Conservation (phyloP, 2,113 vertebrate genomes). For the Tenebrosternarchus preto region DNA sequence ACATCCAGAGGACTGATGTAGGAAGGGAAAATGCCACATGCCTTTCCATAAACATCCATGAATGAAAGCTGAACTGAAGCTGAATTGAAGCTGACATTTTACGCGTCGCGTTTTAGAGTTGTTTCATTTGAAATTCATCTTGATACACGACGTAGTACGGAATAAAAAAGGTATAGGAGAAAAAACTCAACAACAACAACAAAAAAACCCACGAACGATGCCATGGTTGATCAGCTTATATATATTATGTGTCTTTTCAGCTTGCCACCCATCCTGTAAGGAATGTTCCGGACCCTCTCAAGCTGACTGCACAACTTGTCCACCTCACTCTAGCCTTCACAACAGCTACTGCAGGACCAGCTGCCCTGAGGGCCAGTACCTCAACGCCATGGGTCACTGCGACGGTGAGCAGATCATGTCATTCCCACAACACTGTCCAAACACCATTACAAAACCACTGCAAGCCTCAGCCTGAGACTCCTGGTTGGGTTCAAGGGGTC, state of each 20-base stretch:
- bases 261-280: conserved; percentile 81
- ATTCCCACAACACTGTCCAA: neutral
- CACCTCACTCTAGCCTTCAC: conserved; percentile 65
- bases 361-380: conserved; percentile 79
- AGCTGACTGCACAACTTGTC: conserved; percentile 75
- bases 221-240: too few relatives aligned
- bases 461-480: neutral
- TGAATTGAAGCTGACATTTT: too few relatives aligned
- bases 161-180: too few relatives aligned
- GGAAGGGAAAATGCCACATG: too few relatives aligned
- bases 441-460: neutral
- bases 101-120: too few relatives aligned
- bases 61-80: too few relatives aligned
- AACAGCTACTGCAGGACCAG: conserved; percentile 72
- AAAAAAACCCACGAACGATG: too few relatives aligned
- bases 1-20: too few relatives aligned
- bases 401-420: conserved; percentile 71
- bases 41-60: too few relatives aligned
- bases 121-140: too few relatives aligned
- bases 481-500: neutral
- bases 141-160: too few relatives aligned
- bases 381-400: conserved; percentile 78
- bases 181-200: too few relatives aligned
- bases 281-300: conserved; percentile 74
- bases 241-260: conserved; percentile 57